Evolutionary conservation across 1,140 invertebrate genomes (phyloP), one percentile per base, ranked within the genome.

Genomic region (Araneus ventricosus): DNA sequence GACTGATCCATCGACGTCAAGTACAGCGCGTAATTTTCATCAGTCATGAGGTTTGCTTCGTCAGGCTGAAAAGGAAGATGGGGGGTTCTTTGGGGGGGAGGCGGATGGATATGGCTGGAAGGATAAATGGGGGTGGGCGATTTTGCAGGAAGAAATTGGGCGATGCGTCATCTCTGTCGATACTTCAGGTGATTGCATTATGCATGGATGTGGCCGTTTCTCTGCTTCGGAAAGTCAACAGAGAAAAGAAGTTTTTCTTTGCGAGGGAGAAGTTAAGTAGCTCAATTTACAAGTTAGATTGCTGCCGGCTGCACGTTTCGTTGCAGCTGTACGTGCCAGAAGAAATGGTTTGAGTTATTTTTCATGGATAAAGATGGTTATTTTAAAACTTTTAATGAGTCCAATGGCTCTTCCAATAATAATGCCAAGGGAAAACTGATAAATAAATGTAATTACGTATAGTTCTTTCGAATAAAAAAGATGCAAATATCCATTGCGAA

Each of bases 1-100:
- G 89, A n/a, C 75, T 91, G 63, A 91, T 91, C 89, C 89, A 91
- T 91, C 89, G 89, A 82, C 89, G 89, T 91, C 89, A 91, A 63
- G 52, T 67, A 27, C 75, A 84, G 70, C 79, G 57, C 75, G 89
- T 91, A 91, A 91, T 91, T 91, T 91, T 84, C 89, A 91, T 91
- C 89, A 61, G 89, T 91, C 89, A 91, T 84, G 75, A 61, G n/a
- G n/a, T 59, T 34, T 79, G 88, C 75, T 90, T 90, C 88, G 67
- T 90, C 67, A 79, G 70, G 67, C 70, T 52, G 39, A 30, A 79
- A 79, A 80, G 67, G 67, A 70, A 79, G 87, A 45, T 75, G 84
- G 84, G 84, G 45, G 84, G 3, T 57, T 2, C 17, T 52, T 52
- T 8, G 17, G 5, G 45, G 84, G n/a, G 27, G 24, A 10, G 80